phyloP scores from a whole-genome alignment of 2,888 invertebrate species.

The Ormyrus nitidulus region DNA sequence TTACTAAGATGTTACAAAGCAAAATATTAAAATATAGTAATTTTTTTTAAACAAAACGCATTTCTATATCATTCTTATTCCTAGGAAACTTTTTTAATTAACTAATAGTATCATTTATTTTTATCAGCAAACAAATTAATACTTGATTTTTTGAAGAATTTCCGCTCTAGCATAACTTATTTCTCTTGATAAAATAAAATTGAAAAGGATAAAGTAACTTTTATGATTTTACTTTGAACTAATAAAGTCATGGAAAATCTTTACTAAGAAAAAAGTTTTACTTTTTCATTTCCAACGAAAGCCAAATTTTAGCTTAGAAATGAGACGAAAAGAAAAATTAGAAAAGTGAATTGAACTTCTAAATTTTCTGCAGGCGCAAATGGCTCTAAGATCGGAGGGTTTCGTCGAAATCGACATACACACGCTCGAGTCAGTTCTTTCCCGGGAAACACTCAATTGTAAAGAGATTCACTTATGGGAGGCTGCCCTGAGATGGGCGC shows the following conservation, averaged over 20 bases:
- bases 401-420: constrained; percentile 97
- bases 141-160: constrained; percentile 26
- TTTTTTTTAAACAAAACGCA: constrained; percentile 53
- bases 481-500: constrained; percentile 95
- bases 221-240: constrained; percentile 14
- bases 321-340: constrained; percentile 14
- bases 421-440: constrained; percentile 93
- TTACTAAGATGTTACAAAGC: constrained; percentile 55
- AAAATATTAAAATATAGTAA: constrained; percentile 55
- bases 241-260: not conserved
- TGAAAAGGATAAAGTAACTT: not conserved
- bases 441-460: constrained; percentile 95
- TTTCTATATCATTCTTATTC: constrained; percentile 52
- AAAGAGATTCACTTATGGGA: constrained; percentile 94
- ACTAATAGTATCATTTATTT: constrained; percentile 38
- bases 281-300: constrained; percentile 12
- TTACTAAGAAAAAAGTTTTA: not conserved
- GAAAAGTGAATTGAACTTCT: constrained; percentile 7
- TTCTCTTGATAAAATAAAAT: not conserved
- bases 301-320: not conserved
- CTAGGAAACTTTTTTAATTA: constrained; percentile 51
- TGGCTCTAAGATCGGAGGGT: constrained; percentile 96
- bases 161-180: constrained; percentile 16
- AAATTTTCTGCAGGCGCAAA: constrained; percentile 85
- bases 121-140: not conserved